Conservation (phyloP, 2,888 invertebrate genomes). For the Cacoxenus indagator region DNA sequence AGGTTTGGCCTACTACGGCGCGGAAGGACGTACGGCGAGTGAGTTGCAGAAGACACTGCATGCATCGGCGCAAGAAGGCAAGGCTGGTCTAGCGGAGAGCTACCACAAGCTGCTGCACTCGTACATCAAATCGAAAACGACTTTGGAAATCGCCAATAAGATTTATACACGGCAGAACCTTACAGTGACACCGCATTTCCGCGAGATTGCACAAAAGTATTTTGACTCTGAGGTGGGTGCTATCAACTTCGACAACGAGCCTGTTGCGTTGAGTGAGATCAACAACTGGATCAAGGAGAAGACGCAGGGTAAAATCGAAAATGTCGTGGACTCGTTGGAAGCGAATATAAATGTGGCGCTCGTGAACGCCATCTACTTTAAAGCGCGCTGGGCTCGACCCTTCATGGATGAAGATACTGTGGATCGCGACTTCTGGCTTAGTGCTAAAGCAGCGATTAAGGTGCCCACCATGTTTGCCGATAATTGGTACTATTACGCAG, state of each 20-base stretch:
- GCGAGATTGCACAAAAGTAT: slow-evolving; percentile 74
- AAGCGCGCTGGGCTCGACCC: slow-evolving; percentile 82
- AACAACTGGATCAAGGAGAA: slow-evolving; percentile 86
- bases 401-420: slow-evolving; percentile 76
- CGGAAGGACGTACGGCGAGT: slow-evolving; percentile 55
- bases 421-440: slow-evolving; percentile 78
- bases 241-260: slow-evolving; percentile 76
- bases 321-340: slow-evolving; percentile 78
- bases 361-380: slow-evolving; percentile 90
- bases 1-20: slow-evolving; percentile 62
- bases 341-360: slow-evolving; percentile 79
- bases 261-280: slow-evolving; percentile 74
- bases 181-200: slow-evolving; percentile 73
- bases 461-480: slow-evolving; percentile 82
- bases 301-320: slow-evolving; percentile 86
- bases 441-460: slow-evolving; percentile 70
- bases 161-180: slow-evolving; percentile 77
- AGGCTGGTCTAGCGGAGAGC: slow-evolving; percentile 59
- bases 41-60: slow-evolving; percentile 60
- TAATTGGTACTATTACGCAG: slow-evolving; percentile 72
- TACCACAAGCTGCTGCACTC: slow-evolving; percentile 61
- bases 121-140: slow-evolving; percentile 63
- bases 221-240: slow-evolving; percentile 79
- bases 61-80: slow-evolving; percentile 61
- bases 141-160: slow-evolving; percentile 80